Base-by-base conservation (phyloP, 2,113 vertebrate genomes). In the Aix galericulata region DNA sequence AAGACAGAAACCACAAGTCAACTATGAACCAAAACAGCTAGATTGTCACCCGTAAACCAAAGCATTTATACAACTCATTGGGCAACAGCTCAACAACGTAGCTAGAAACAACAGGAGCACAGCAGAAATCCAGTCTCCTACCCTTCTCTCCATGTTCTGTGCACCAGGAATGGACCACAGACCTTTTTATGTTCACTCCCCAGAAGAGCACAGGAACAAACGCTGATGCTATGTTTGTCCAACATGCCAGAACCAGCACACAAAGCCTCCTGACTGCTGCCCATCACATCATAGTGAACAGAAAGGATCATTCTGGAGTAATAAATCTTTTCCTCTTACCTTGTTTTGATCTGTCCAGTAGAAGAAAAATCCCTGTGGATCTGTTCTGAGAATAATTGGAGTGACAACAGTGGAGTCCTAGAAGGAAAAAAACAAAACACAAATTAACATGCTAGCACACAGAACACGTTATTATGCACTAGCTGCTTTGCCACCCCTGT, bases 311-410 rank as follows among this genome's bases (percentile, higher is more conserved):
- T 40, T 74, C 62, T 55, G 55, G 72, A 96, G 13, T 25, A 25
- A 25, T 22, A 5, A 62, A 82, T 53, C 6, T 86, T 66, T 87
- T 34, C 62, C 58, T 92, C 97, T 98, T 98, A 99, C 99, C 99
- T 99, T 99, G 95, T 99, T 99, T 96, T 99, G 99, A 97, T 99
- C 99, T 13, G 98, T 99, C 99, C 99, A 99, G 82, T 99, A 99
- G 81, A 99, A 98, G 98, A 99, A 99, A 98, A 99, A 99, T 93
- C 99, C 99, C 95, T 99, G 98, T 64, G 99, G 99, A 96, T 99
- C 99, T 75, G 99, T 99, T 94, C 98, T 98, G 44, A 99, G 98
- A 88, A 99, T 99, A 96, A 99, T 98, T 17, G 99, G 98, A 95
- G 98, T 99, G 96, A 99, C 99, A 82, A 98, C 97, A 58, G 99